Evolutionary conservation across 2,888 invertebrate species (phyloP), one percentile per base, ranked within the genome.

Genomic region (Calliphora vomitoria): DNA sequence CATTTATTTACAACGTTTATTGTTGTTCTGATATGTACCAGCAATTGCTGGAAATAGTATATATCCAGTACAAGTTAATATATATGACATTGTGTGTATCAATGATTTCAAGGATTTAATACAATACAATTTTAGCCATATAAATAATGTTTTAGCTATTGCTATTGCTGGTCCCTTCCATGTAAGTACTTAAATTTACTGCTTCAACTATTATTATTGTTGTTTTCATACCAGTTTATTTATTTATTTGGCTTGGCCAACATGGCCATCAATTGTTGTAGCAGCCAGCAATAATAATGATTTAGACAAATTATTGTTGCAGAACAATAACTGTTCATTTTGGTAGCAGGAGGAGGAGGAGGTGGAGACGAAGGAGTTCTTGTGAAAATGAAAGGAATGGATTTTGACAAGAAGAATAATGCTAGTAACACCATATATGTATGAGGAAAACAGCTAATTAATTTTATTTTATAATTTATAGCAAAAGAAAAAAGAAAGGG

Each of bases 221-320:
- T 62, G 20, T 44, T 76, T 76, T 75, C 25, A 25, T n/a, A 60
- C 8, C 20, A 4, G 15, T 47, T 31, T 50, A 44, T 50, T 41
- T 62, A 44, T 50, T 41, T 62, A 53, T 53, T 38, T 50, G 41
- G 31, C 38, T 41, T 41, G 18, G 20, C 20, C 64, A 72, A 31
- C 55, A 74, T 55, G 47, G 20, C 20, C 72, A 82, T 58, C 66
- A 74, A 50, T 75, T 75, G 71, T 75, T 75, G 62, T 62, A 18
- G 74, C 0, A n/a, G n/a, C 18, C 11, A 53, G 8, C 8, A 18
- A 31, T 55, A 72, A 50, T 50, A 71, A 69, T 64, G 69, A 76
- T 66, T 76, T 76, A 66, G 71, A 82, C 66, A 82, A 82, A 82
- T 78, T 66, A 76, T 76, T 85, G 41, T 47, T 62, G 71, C 50